Evolutionary conservation across 2,888 invertebrate genomes (phyloP), one percentile per base, ranked within the genome.

Genomic region (Platycnemis pennipes): DNA sequence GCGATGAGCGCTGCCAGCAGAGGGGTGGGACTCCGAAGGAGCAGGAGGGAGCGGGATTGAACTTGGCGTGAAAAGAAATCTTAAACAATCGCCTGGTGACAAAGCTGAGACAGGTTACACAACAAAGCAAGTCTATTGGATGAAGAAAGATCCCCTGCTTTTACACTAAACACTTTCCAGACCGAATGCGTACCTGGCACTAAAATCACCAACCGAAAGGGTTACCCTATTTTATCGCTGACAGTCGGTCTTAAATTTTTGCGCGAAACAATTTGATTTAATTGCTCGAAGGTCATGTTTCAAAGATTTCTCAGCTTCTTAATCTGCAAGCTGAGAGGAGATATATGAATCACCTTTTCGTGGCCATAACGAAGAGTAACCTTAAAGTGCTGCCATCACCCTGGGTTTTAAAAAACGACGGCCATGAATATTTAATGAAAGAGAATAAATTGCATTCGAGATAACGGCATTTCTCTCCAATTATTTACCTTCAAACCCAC

Each of bases 31-130:
- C 49, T 49, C 49, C 49, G 49, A 19, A 13, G 77, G 31, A 37
- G 16, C 4, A n/a, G 77, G 37, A n/a, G 69, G n/a, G 31, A 16
- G 69, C n/a, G 69, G 69, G 37, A 87, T 87, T 87, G 87, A 87
- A 46, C 46, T 26, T n/a, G 87, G 87, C 87, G 45, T n/a, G 45
- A 44, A 87, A 44, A 87, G 44, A 87, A 46, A 45, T 87, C 45
- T 46, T 87, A 46, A 77, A 87, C 87, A 87, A 45, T 87, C 46
- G 26, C 44, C 5, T 5, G 87, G 45, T 3, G 45, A 87, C 87
- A 87, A 46, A 89, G 22, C 89, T 56, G 26, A 89, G 46, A 87
- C 87, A 44, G 46, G 87, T 87, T 87, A 87, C 44, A 45, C 46
- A 77, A 89, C 89, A 56, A 56, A 22, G 42, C 89, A 44, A 89